These are phyloP conservation scores for Excalfactoria chinensis DNA, from an alignment of 2,113 vertebrate genomes.

Conservation along the genomic window DNA sequence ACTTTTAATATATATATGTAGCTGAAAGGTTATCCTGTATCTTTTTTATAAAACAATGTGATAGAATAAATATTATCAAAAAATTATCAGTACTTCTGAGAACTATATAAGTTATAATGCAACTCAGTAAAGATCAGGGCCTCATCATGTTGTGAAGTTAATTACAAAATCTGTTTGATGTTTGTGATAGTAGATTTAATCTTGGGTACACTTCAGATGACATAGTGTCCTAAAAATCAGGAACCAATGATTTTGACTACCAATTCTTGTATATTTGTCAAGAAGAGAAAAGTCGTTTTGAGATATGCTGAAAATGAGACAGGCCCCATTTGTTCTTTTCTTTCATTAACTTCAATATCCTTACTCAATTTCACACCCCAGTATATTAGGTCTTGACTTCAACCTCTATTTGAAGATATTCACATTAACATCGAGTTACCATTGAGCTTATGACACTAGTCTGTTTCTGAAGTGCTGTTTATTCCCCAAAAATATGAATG, in stretches of 20 bases:
- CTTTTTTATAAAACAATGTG: constrained; percentile 1
- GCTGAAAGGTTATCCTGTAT: not conserved
- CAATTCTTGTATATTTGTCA: not conserved
- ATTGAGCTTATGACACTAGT: not conserved
- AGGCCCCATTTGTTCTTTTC: not conserved
- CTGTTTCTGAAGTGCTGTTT: not conserved
- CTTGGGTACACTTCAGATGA: not conserved
- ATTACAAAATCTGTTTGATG: constrained; percentile 44
- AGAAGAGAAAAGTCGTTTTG: not conserved
- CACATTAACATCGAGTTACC: not conserved
- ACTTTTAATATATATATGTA: not conserved
- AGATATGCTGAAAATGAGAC: not conserved
- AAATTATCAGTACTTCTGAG: not conserved
- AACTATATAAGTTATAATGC: not conserved
- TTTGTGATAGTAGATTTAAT: not conserved
- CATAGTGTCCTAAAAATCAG: not conserved
- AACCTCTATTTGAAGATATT: not conserved
- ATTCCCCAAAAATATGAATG: fast-evolving
- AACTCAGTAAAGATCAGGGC: not conserved
- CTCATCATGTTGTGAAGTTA: constrained; percentile 48
- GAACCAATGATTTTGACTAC: not conserved
- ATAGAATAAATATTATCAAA: not conserved
- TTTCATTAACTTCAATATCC: not conserved
- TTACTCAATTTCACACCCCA: not conserved
- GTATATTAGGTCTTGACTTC: not conserved